Base-by-base conservation (phyloP, 2,113 vertebrate species). In the Capreolus pygargus region DNA sequence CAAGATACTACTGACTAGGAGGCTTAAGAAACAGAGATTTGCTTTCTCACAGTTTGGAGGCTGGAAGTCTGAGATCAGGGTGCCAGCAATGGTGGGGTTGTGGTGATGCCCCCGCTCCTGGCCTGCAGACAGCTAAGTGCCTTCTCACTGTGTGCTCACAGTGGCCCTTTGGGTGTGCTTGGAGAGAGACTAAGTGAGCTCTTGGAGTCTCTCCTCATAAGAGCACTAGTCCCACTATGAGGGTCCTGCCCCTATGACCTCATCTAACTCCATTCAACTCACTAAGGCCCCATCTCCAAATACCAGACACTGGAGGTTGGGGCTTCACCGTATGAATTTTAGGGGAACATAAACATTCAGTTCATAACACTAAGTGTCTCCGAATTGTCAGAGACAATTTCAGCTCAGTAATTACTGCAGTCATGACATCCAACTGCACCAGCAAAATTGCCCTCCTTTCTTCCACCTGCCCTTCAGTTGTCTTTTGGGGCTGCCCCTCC, bases 401-500 rank as follows among this genome's bases (percentile, higher is more conserved):
- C 23, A 74, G 67, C 12, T 57, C 70, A 57, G 60, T 16, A 8
- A 25, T 50, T 23, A 16, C 5, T 14, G 33, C 27, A 88, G 74
- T 16, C 45, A 7, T 6, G 36, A 79, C 17, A 27, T 6, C 33
- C 15, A 45, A 5, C 2, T 19, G 36, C 23, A 45, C 4, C 47
- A 36, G 21, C 39, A 78, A 8, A 28, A 19, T 33, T 15, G n/a
- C 74, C 36, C 1, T 0, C 7, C 10, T 33, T 19, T 61, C 45
- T 39, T 43, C 76, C 84, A 43, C 6, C 28, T 28, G 12, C 13
- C n/a, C 3, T 70, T 79, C 23, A 61, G 43, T 25, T 54, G 86
- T 9, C 54, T 30, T 36, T 33, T 6, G 27, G 19, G 1, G 5
- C 1, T 3, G 58, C 17, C 4, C 5, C 0, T 43, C 17, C 36